Evolutionary conservation across 2,113 vertebrate species (phyloP), one percentile per base, ranked within the genome.

Genomic region (Eretmochelys imbricata): DNA sequence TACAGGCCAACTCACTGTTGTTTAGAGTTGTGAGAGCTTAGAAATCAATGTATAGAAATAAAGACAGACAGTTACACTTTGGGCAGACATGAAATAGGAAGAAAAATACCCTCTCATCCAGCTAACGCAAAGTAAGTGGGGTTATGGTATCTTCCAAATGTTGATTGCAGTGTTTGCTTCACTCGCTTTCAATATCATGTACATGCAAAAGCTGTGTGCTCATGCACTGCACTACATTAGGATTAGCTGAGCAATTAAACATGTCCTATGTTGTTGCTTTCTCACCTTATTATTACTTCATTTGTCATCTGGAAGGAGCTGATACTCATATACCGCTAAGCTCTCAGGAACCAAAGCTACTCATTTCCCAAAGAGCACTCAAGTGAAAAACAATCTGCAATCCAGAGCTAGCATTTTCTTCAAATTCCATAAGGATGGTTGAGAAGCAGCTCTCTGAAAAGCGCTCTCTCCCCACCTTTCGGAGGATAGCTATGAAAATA

Each of bases 1-100:
- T 90, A 94, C 90, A 38, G 55, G 82, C 49, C 82, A 78, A 89
- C 72, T 82, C 85, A 27, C 78, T 89, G 49, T 59, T 94, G 57
- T 14, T 85, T 54, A 72, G 50, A 69, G 48, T 38, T 92, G 1
- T 0, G 24, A 88, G 62, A n/a, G 80, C 6, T 42, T 14, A 84
- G 42, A 94, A 95, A 91, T 91, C 72, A 91, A 95, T 89, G 86
- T 42, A 42, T 6, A 16, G 20, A 91, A 49, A 91, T 76, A 89
- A 95, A 96, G 87, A 90, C 59, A 76, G 72, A 92, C 57, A 92
- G 65, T 72, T 72, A 93, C 48, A n/a, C 72, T 94, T 91, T 54
- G 46, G 27, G 53, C 2, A 2, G 53, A 86, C 88, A 96, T 62
- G 55, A 95, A 95, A 94, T 5, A 79, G 46, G 35, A 91, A 84